These are phyloP conservation scores for Rhea americana DNA, from an alignment of 2,113 vertebrate genomes.

Conservation along the genomic window DNA sequence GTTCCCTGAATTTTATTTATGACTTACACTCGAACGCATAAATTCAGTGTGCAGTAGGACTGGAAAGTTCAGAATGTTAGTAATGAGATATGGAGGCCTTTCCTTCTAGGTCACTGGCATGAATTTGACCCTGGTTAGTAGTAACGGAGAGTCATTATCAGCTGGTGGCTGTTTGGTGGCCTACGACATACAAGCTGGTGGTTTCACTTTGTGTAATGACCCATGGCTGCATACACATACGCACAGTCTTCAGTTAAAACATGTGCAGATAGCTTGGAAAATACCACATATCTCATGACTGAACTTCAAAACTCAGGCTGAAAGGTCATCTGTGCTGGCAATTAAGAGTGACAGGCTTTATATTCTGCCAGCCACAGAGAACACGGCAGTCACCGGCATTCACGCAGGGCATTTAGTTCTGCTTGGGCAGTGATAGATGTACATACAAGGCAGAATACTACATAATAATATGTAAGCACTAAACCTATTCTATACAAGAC, in stretches of 20 bases:
- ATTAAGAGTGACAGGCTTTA: constrained; percentile 38
- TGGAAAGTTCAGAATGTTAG: background rate
- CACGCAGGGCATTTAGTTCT: constrained; percentile 2
- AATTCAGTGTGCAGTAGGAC: background rate
- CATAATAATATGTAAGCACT: background rate
- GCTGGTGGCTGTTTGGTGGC: constrained; percentile 43
- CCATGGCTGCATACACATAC: constrained; percentile 40
- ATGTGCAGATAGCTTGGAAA: constrained; percentile 41
- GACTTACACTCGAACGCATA: background rate
- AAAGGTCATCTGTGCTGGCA: constrained; percentile 30
- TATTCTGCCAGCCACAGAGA: background rate
- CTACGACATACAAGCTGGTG: background rate
- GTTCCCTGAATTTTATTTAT: background rate
- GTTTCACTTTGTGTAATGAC: constrained; percentile 61
- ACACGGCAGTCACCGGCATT: background rate
- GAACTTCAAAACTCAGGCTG: constrained; percentile 41
- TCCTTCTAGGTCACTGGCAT: constrained; percentile 54
- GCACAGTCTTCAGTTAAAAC: constrained; percentile 33
- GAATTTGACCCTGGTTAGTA: constrained; percentile 58
- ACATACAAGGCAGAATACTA: background rate
- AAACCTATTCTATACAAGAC: background rate
- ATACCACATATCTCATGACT: constrained; percentile 4
- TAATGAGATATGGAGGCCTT: constrained; percentile 45
- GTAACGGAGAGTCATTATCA: constrained; percentile 12
- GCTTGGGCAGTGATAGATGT: background rate